Conservation (phyloP, 2,113 vertebrate species). For the Macheiramphus alcinus region DNA sequence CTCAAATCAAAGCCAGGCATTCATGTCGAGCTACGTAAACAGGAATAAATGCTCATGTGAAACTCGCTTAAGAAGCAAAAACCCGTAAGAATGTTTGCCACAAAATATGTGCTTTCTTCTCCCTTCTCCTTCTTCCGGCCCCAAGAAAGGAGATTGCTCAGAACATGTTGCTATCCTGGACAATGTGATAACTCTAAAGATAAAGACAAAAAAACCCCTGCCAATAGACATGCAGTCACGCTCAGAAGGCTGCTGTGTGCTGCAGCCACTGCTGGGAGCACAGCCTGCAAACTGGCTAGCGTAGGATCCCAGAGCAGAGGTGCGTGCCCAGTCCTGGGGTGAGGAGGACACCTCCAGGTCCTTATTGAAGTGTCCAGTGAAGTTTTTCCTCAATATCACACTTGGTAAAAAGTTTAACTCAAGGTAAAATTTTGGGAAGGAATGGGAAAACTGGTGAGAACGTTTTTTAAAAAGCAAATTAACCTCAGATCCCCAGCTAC, state of each 20-base stretch:
- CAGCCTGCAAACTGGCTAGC: neutral
- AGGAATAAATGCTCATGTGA: conserved; percentile 18
- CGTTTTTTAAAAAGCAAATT: neutral
- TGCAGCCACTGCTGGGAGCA: neutral
- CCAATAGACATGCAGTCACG: neutral
- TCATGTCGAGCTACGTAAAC: neutral
- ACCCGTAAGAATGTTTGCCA: neutral
- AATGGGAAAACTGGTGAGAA: neutral
- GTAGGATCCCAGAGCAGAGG: neutral
- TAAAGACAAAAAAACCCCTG: neutral
- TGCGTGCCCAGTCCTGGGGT: neutral
- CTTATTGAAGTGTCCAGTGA: neutral
- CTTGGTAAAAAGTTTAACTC: neutral
- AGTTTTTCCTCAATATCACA: neutral
- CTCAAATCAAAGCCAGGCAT: conserved; percentile 56
- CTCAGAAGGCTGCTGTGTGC: neutral
- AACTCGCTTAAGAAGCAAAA: neutral
- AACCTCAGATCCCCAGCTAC: neutral
- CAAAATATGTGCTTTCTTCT: neutral
- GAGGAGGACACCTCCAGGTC: neutral
- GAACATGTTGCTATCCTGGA: neutral
- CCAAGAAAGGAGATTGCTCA: neutral
- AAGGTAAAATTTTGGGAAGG: neutral
- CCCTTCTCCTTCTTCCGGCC: neutral
- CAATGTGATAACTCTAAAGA: neutral